Base-by-base conservation (phyloP, 2,888 invertebrate species). In the Scaeva pyrastri region DNA sequence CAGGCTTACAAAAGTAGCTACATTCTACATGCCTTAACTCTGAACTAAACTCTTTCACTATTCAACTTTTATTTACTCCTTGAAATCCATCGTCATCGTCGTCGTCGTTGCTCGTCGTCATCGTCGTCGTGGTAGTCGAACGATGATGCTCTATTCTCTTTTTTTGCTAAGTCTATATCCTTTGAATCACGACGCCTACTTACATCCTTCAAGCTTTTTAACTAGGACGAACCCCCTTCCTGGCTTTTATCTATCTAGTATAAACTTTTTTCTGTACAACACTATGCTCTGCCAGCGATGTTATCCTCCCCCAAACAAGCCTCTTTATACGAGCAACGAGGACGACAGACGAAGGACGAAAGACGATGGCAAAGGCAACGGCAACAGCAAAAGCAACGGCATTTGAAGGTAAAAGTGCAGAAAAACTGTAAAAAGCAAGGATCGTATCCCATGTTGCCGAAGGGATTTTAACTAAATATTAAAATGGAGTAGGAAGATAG, bases 381-480 rank as follows among this genome's bases (percentile, higher is more conserved):
- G 39, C 8, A 11, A 55, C n/a, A 11, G 16, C 56, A 31, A 56
- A n/a, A 26, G 11, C 45, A 31, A 64, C n/a, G n/a, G 36, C 52
- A 41, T 70, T 43, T 52, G 41, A 52, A 70, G 70, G 62, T 56
- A 83, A 70, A 56, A 70, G 39, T 55, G 70, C 45, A 81, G 71
- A 85, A 71, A 79, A 56, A 48, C 43, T 48, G 41, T 60, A 21
- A 43, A 76, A 81, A 82, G 58, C 71, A 86, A 82, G 56, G 56
- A 71, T 52, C 26, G 16, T 26, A 71, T 55, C 77, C 55, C 77
- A 82, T 66, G 60, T 52, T 16, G 85, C 81, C 81, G 58, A 60
- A 86, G 64, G 86, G 82, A 45, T 41, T 82, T 74, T 48, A 39
- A 75, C 86, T 86, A 82, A 82, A 82, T 86, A 82, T 86, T 86